These are phyloP conservation scores for Zosterops borbonicus DNA, from an alignment of 2,113 vertebrate genomes.

Conservation along the genomic window DNA sequence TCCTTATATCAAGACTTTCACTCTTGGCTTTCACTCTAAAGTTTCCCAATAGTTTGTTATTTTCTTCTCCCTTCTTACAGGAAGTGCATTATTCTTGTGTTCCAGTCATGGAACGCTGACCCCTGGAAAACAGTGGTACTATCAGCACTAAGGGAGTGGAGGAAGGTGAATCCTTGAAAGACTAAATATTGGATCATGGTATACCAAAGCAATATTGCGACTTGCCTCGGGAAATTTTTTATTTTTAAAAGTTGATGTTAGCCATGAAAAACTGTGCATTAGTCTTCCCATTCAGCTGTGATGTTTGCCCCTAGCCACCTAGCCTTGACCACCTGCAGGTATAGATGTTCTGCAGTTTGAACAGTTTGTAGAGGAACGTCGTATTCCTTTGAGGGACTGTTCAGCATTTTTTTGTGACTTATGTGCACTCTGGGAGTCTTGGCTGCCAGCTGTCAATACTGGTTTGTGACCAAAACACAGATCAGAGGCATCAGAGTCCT, in stretches of 20 bases:
- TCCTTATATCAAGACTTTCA: background rate
- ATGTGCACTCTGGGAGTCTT: background rate
- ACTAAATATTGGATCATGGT: background rate
- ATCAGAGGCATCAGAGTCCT: background rate
- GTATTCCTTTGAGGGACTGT: background rate
- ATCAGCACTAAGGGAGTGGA: background rate
- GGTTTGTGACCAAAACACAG: background rate
- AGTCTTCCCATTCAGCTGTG: background rate
- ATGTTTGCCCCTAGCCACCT: background rate
- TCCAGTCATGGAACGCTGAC: background rate
- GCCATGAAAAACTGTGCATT: background rate
- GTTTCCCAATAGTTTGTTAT: background rate
- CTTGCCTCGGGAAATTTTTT: background rate
- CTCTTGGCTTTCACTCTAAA: background rate
- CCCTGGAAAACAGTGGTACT: background rate
- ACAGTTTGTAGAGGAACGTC: background rate
- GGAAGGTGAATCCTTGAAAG: background rate
- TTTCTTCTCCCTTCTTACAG: background rate
- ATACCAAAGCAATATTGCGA: background rate
- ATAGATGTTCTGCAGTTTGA: background rate
- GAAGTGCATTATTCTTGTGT: background rate
- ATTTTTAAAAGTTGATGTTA: background rate
- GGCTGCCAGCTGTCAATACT: background rate
- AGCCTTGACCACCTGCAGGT: background rate
- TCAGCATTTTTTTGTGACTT: background rate